Evolutionary conservation across 2,797 vertebrate species (phyloP).

Genomic region (Steatocranus sp.): DNA sequence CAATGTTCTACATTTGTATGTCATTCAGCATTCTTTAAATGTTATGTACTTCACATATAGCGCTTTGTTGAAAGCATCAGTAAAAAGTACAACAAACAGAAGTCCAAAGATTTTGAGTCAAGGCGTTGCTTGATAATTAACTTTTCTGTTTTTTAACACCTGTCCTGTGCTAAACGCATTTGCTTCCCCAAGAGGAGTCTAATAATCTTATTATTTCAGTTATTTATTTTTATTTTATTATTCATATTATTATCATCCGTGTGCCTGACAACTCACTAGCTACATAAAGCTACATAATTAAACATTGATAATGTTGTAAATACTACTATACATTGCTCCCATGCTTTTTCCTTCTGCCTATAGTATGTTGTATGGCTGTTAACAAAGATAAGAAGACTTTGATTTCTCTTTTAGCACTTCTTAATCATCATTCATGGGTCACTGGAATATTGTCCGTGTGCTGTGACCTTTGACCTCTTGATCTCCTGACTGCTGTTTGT

Average conservation of each 20-base stretch:
- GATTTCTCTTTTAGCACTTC: slow-evolving; percentile 16
- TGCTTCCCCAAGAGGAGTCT: not conserved
- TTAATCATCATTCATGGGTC: slow-evolving; percentile 53
- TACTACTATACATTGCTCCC: not conserved
- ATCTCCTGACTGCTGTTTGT: slow-evolving; percentile 13
- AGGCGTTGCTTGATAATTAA: not conserved
- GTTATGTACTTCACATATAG: not conserved
- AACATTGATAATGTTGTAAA: not conserved
- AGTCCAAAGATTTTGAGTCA: not conserved
- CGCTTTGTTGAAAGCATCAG: not conserved
- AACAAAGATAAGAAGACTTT: slow-evolving; percentile 15
- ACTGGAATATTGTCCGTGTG: slow-evolving; percentile 55
- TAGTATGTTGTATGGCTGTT: not conserved
- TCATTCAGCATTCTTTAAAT: not conserved
- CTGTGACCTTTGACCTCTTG: slow-evolving; percentile 54
- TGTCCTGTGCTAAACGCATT: not conserved
- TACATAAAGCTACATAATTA: not conserved
- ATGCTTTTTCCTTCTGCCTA: slow-evolving; percentile 5
- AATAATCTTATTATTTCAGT: not conserved
- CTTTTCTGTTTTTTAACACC: not conserved
- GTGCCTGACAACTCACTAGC: not conserved
- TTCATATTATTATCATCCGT: not conserved
- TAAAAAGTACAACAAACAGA: not conserved
- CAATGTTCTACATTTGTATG: not conserved
- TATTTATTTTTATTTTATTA: not conserved